Evolutionary conservation across 1,140 invertebrate genomes (phyloP).

Genomic region (Ladona fulva): DNA sequence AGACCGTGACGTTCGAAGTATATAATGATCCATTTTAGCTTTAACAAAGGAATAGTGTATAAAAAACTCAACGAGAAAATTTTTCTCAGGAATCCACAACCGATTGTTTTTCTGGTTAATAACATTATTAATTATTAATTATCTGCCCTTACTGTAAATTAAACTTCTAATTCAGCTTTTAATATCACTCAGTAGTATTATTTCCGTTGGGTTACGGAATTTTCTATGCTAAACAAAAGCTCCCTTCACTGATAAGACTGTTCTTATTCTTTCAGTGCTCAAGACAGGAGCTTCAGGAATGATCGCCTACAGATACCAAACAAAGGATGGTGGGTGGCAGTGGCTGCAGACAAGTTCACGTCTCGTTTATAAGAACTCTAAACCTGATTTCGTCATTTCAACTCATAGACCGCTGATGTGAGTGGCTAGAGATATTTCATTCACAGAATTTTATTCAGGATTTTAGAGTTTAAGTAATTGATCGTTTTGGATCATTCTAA

Average conservation of each 20-base stretch:
- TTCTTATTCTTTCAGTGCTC: conserved; percentile 66
- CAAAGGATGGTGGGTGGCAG: conserved; percentile 90
- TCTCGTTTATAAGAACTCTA: conserved; percentile 97
- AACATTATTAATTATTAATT: too few species aligned
- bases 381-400: conserved; percentile 96
- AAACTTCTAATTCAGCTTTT: too few species aligned
- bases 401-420: conserved; percentile 96
- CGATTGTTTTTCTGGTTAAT: too few species aligned
- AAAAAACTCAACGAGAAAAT: too few species aligned
- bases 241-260: not conserved
- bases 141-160: too few species aligned
- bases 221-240: conserved; percentile 12
- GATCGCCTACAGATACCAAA: conserved; percentile 94
- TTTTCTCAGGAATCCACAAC: too few species aligned
- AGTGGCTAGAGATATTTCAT: conserved; percentile 34
- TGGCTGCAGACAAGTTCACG: conserved; percentile 97
- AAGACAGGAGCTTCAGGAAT: conserved; percentile 97
- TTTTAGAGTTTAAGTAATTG: too few species aligned
- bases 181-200: not conserved
- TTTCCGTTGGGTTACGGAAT: not conserved
- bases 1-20: too few species aligned
- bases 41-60: too few species aligned
- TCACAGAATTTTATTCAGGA: too few species aligned
- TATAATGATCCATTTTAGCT: too few species aligned
- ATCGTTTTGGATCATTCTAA: too few species aligned